Evolutionary conservation across 37 sponge, comb jelly and placozoan genomes (phyloP).

Genomic region (Petrosia ficiformis): DNA sequence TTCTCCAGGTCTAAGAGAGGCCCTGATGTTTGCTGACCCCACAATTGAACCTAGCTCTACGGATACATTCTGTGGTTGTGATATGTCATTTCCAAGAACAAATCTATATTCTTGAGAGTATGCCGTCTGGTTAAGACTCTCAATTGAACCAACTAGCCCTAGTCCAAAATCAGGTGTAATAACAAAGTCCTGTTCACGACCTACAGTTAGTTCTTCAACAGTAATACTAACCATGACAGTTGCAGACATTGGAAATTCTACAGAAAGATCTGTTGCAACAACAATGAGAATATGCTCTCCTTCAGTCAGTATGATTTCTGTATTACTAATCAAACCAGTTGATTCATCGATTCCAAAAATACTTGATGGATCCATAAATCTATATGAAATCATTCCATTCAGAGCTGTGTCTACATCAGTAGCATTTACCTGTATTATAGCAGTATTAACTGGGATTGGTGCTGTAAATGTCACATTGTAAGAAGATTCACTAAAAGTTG

Average conservation of each 20-base stretch:
- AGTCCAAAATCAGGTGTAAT: slow-evolving; percentile 25
- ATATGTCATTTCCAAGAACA: slow-evolving; percentile 11
- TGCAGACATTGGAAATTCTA: slow-evolving; percentile 13
- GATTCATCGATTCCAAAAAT: slow-evolving; percentile 29
- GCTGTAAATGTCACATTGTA: slow-evolving; percentile 26
- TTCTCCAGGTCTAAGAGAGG: background rate
- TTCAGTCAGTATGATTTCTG: background rate
- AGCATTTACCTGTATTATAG: slow-evolving; percentile 27
- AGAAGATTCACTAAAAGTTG: slow-evolving; percentile 14
- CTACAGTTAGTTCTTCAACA: slow-evolving; percentile 30
- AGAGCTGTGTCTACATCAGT: slow-evolving; percentile 56
- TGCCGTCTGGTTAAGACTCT: background rate
- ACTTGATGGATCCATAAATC: slow-evolving; percentile 9
- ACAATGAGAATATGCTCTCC: slow-evolving; percentile 20
- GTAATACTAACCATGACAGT: slow-evolving; percentile 26
- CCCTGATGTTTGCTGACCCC: background rate
- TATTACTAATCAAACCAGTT: slow-evolving; percentile 19
- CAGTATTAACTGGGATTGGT: slow-evolving; percentile 8
- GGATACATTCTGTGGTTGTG: slow-evolving; percentile 9
- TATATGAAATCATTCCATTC: slow-evolving; percentile 28
- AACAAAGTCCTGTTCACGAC: slow-evolving; percentile 10
- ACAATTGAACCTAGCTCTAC: slow-evolving; percentile 26
- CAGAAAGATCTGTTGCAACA: slow-evolving; percentile 22
- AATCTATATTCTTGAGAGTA: slow-evolving; percentile 47
- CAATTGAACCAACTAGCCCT: slow-evolving; percentile 5